phyloP scores from a whole-genome alignment of 2,797 vertebrate species.

The Gila robusta region DNA sequence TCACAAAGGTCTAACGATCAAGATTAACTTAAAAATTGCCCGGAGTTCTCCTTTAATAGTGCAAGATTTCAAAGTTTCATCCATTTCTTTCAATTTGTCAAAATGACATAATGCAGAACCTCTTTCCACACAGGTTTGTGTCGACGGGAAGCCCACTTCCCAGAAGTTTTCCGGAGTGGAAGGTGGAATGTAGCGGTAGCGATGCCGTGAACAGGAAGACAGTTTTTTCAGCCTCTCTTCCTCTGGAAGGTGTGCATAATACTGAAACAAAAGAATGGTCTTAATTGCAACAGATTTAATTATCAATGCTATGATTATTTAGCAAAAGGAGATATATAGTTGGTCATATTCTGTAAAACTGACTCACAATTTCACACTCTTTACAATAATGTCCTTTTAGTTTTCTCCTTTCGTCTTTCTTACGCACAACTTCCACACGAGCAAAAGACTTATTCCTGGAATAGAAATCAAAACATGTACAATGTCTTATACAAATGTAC shows the following conservation, averaged over 20 bases:
- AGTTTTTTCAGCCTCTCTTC: constrained; percentile 90
- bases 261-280: constrained; percentile 75
- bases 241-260: constrained; percentile 91
- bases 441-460: constrained; percentile 80
- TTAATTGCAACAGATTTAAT: background rate
- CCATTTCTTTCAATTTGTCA: background rate
- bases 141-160: constrained; percentile 98
- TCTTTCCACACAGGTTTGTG: constrained; percentile 94
- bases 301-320: background rate
- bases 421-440: constrained; percentile 90
- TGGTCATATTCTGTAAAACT: background rate
- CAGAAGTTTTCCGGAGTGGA: constrained; percentile 96
- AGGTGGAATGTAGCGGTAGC: constrained; percentile 90
- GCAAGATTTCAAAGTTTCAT: background rate
- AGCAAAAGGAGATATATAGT: background rate
- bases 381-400: constrained; percentile 93
- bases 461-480: background rate
- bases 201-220: constrained; percentile 91
- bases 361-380: constrained; percentile 90
- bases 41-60: too few species aligned
- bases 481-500: background rate
- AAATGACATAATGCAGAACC: constrained; percentile 72
- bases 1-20: too few species aligned
- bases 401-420: constrained; percentile 93
- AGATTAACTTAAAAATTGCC: too few species aligned